Evolutionary conservation across 2,797 vertebrate genomes (phyloP).

Genomic region (Staurois parvus): DNA sequence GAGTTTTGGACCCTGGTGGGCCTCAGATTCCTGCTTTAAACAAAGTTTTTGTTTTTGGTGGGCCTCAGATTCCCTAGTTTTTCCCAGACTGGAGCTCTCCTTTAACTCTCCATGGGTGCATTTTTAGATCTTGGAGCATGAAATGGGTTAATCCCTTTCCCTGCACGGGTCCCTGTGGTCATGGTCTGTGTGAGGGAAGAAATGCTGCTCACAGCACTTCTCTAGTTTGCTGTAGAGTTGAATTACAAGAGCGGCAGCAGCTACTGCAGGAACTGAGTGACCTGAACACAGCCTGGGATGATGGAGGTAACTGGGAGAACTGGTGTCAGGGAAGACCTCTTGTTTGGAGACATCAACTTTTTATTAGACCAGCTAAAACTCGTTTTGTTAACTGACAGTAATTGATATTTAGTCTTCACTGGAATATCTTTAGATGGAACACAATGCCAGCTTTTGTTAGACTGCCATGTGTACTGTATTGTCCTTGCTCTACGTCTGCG

Average conservation of each 20-base stretch:
- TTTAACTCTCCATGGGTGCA: not conserved
- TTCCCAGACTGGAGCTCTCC: not conserved
- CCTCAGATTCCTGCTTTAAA: too few species aligned
- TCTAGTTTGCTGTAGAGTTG: slow-evolving; percentile 29
- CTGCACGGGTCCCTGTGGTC: slow-evolving; percentile 48
- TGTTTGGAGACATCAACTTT: not conserved
- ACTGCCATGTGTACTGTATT: not conserved
- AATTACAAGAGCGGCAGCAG: slow-evolving; percentile 42
- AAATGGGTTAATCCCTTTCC: slow-evolving; percentile 46
- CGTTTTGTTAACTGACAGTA: too few species aligned
- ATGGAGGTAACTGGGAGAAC: not conserved
- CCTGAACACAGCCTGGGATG: not conserved
- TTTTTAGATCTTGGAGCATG: not conserved
- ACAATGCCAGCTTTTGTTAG: not conserved
- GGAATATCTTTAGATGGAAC: not conserved
- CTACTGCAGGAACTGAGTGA: slow-evolving; percentile 1
- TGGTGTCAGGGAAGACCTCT: not conserved
- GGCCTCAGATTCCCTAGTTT: too few species aligned
- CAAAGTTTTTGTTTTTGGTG: too few species aligned
- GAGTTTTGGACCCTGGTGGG: too few species aligned
- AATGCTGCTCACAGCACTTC: slow-evolving; percentile 58
- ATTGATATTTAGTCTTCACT: not conserved
- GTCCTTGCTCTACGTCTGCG: not conserved
- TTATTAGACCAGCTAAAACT: not conserved
- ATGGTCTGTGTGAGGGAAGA: slow-evolving; percentile 51